phyloP scores from a whole-genome alignment of 2,797 vertebrate genomes.

The Helarctos malayanus region DNA sequence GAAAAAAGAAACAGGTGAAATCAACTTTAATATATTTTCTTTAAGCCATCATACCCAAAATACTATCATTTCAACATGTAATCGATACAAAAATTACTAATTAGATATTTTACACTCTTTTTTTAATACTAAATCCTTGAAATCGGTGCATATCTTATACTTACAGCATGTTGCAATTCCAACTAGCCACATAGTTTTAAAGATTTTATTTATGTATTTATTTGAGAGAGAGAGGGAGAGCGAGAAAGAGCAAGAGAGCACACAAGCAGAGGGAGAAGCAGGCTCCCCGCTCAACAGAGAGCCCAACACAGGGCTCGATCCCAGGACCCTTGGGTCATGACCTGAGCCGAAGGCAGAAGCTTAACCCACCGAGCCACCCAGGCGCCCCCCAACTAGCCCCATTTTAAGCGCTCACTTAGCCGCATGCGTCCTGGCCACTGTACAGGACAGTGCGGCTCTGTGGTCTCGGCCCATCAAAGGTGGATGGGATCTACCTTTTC shows the following conservation, averaged over 20 bases:
- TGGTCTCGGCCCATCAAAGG: neutral
- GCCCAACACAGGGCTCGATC: too few species aligned
- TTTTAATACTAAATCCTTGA: neutral
- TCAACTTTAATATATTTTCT: neutral
- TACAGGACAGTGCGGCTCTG: accelerated
- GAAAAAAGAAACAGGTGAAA: neutral
- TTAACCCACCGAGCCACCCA: too few species aligned
- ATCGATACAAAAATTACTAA: neutral
- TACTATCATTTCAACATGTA: neutral
- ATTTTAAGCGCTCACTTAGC: neutral
- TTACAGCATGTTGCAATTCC: neutral
- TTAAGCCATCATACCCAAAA: constrained; percentile 14
- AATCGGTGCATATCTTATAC: neutral
- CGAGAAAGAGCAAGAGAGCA: too few species aligned
- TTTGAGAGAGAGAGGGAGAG: too few species aligned
- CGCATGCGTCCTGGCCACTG: accelerated
- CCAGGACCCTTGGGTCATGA: too few species aligned
- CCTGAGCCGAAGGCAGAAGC: too few species aligned
- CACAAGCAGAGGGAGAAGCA: too few species aligned
- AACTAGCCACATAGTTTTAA: neutral
- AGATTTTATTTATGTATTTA: too few species aligned
- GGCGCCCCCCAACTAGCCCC: neutral
- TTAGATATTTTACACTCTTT: neutral
- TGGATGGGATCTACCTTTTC: accelerated
- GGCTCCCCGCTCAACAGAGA: too few species aligned